Evolutionary conservation across 2,888 invertebrate genomes (phyloP).

Genomic region (Tethea ocularis): DNA sequence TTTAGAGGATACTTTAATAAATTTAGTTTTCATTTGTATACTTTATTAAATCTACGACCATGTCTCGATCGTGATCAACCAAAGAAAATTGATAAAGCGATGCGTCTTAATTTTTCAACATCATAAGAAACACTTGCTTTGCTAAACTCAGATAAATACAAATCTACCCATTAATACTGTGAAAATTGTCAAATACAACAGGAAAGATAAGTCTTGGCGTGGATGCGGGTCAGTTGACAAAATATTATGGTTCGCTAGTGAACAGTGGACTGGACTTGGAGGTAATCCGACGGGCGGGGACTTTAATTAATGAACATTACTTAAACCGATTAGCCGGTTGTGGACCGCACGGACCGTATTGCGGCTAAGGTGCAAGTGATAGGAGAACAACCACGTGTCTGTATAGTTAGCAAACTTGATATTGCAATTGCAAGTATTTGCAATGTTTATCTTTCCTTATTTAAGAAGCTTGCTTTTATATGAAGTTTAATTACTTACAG

Average conservation of each 20-base stretch:
- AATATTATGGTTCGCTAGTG: conserved; percentile 63
- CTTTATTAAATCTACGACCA: no score
- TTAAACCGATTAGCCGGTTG: conserved; percentile 68
- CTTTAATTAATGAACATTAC: conserved; percentile 75
- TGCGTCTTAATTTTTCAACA: no score
- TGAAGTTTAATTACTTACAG: no score
- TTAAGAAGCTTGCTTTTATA: no score
- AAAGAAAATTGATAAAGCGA: no score
- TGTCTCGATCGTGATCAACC: no score
- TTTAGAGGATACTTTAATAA: no score
- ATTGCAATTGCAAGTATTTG: no score
- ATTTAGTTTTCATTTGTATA: no score
- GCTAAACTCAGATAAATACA: background rate
- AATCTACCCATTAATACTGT: conserved; percentile 7
- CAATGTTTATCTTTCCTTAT: no score
- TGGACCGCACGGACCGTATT: conserved; percentile 53
- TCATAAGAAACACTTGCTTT: background rate
- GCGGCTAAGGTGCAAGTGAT: conserved; percentile 33
- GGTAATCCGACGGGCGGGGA: conserved; percentile 60
- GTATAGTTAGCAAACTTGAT: no score
- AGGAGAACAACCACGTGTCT: background rate
- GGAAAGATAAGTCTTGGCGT: conserved; percentile 17
- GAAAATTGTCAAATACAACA: conserved; percentile 14
- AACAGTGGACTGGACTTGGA: conserved; percentile 38
- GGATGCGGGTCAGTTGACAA: conserved; percentile 62